Evolutionary conservation across 2,888 invertebrate species (phyloP), one percentile per base, ranked within the genome.

Genomic region (Nomada fucata): DNA sequence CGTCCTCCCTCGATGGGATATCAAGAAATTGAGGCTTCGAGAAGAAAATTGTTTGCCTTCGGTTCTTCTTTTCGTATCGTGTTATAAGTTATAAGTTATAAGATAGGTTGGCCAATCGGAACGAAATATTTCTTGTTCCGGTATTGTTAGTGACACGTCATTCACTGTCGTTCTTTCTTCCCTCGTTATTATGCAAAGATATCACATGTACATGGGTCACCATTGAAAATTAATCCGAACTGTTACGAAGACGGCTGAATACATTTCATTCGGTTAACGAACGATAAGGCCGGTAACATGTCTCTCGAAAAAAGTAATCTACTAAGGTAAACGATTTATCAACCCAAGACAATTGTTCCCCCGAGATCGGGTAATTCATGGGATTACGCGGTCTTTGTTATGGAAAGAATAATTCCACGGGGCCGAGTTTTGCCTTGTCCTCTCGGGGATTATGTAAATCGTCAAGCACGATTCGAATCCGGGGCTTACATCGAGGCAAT

Each of bases 381-480:
- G 61, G 87, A 85, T 85, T 84, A 86, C 64, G 78, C 72, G 59
- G 75, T 65, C 70, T 78, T 79, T 63, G 71, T 76, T 57, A 73
- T 69, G 64, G 76, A 60, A 69, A 71, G 80, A 86, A 88, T 76
- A 83, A 86, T 77, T 83, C 78, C 70, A 79, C 73, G 72, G 61
- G 67, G 20, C 69, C 77, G 74, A 86, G 83, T 88, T 86, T 80
- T 64, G 78, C 72, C 74, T 76, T 86, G 84, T 86, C 88, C 79
- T 86, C 67, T 75, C 63, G 70, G 70, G 86, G 87, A 87, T 87
- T 88, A 87, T 87, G 88, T n/a, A 88, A 88, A 87, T 87, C 65
- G 74, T 36, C 50, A 60, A 59, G 50, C 74, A 77, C 75, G 76
- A 79, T 86, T 80, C 84, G 76, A 88, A 84, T 86, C 86, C 82